Evolutionary conservation across 2,797 vertebrate species (phyloP).

Genomic region (Acanthiza pusilla): DNA sequence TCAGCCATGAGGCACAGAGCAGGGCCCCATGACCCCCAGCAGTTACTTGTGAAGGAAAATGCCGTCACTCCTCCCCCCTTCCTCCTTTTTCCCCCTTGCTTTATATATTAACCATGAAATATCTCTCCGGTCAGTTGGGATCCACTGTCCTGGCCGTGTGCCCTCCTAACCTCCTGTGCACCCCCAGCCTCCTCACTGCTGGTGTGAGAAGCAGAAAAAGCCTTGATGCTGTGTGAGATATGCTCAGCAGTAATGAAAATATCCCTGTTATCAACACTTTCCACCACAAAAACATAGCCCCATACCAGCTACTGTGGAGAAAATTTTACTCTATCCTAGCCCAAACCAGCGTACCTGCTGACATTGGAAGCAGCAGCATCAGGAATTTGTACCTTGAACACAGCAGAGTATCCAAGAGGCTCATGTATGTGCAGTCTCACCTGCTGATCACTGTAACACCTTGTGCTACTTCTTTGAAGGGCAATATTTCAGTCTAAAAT

Average conservation of each 20-base stretch:
- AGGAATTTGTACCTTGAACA: background rate
- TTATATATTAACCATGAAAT: background rate
- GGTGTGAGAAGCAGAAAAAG: background rate
- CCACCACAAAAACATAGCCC: background rate
- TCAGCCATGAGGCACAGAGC: background rate
- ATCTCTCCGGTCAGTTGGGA: background rate
- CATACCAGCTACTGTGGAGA: background rate
- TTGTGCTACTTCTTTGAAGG: background rate
- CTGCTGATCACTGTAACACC: background rate
- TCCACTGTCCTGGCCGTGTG: background rate
- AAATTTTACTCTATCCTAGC: background rate
- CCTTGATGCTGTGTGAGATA: background rate
- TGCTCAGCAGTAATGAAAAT: background rate
- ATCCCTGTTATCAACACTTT: background rate
- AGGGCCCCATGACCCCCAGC: fast-evolving
- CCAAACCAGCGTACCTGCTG: background rate
- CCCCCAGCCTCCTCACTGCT: background rate
- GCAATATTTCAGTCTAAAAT: background rate
- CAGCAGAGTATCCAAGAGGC: background rate
- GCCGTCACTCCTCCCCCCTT: too few species aligned
- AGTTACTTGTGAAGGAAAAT: background rate
- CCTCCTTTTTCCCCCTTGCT: background rate
- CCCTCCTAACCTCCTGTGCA: background rate
- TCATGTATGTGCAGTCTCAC: background rate
- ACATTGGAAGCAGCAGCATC: background rate